phyloP scores from a whole-genome alignment of 2,888 invertebrate species.

The Clepsis dumicolana region DNA sequence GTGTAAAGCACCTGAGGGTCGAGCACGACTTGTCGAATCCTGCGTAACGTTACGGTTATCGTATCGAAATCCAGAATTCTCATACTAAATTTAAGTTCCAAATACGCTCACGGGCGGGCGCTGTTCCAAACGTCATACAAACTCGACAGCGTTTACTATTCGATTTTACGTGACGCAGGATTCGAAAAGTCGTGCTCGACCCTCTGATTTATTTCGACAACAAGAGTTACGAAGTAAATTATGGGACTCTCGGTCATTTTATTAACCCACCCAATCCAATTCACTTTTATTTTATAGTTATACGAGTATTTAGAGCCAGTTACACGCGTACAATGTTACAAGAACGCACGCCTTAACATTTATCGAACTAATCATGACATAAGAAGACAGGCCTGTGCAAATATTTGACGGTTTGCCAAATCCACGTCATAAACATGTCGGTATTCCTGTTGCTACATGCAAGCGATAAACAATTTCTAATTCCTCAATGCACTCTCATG shows the following conservation, averaged over 20 bases:
- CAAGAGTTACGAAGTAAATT: neutral
- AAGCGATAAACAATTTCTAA: neutral
- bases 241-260: neutral
- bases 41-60: no score
- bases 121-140: no score
- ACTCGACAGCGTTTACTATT: no score
- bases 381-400: slow-evolving; percentile 6
- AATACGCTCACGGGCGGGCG: no score
- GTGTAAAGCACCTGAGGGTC: no score
- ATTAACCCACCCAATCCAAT: slow-evolving; percentile 13
- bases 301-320: neutral
- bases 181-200: no score
- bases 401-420: neutral
- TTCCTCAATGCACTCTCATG: neutral
- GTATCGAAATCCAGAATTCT: no score
- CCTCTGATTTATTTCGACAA: neutral
- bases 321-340: neutral
- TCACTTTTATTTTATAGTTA: neutral
- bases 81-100: no score
- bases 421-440: neutral
- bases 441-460: neutral
- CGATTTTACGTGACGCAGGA: no score
- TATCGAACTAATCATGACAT: slow-evolving; percentile 1
- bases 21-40: no score
- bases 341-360: neutral